Percentiles rank a stretch among this genome's conserved stretches.
Conservation (phyloP, 53 echinoderm and acorn worm species). For the Temnopleurus reevesii region DNA sequence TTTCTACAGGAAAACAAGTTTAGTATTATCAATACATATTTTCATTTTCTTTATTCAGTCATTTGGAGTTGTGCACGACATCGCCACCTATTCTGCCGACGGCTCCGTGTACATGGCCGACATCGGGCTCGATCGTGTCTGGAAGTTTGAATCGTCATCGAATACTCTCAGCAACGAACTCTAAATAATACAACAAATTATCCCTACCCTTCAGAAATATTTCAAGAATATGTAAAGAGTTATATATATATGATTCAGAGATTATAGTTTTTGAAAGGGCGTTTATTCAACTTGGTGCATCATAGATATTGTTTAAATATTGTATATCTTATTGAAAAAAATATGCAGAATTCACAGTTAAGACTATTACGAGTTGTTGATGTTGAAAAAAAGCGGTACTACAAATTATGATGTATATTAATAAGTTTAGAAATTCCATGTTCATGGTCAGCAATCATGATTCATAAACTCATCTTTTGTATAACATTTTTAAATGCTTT, state of each 20-base stretch:
- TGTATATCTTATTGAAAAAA: too few relatives aligned
- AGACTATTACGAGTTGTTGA: too few relatives aligned
- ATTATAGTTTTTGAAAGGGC: not conserved
- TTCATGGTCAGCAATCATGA: too few relatives aligned
- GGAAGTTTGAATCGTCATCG: conserved; percentile 78
- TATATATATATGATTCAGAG: conserved; percentile 5
- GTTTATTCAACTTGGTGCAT: too few relatives aligned
- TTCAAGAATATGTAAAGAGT: not conserved
- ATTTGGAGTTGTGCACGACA: conserved; percentile 84
- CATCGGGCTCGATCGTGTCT: conserved; percentile 76
- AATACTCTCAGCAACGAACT: conserved; percentile 62
- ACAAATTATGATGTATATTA: too few relatives aligned
- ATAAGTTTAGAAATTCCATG: too few relatives aligned
- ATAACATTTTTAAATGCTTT: too few relatives aligned
- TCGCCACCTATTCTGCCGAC: conserved; percentile 72
- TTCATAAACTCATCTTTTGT: too few relatives aligned
- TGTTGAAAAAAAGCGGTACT: too few relatives aligned
- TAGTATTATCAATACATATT: not conserved
- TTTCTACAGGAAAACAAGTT: not conserved
- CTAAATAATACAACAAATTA: not conserved
- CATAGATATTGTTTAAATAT: too few relatives aligned
- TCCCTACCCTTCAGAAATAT: not conserved
- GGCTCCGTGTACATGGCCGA: conserved; percentile 88
- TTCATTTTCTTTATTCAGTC: conserved; percentile 51
- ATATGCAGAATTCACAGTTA: too few relatives aligned